phyloP scores from a whole-genome alignment of 2,888 invertebrate genomes.

The Plebejus argus region DNA sequence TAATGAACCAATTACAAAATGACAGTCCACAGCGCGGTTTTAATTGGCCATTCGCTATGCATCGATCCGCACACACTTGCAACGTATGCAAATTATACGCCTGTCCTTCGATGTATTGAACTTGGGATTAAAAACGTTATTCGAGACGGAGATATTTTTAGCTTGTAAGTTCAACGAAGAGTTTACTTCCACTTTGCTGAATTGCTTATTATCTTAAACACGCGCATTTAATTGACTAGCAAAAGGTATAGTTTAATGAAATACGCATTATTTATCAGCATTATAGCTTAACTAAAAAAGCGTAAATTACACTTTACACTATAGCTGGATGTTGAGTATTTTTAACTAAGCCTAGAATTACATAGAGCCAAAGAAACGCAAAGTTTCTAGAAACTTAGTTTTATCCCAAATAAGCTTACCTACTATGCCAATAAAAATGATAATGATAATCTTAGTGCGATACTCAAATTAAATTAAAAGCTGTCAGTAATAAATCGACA shows the following conservation, averaged over 20 bases:
- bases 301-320: no score
- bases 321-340: no score
- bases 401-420: background rate
- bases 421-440: background rate
- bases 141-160: conserved; percentile 5
- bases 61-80: conserved; percentile 56
- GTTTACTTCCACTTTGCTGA: background rate
- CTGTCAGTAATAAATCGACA: conserved; percentile 62
- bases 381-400: background rate
- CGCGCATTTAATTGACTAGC: background rate
- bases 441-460: background rate
- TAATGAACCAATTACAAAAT: conserved; percentile 78
- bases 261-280: background rate
- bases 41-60: conserved; percentile 71
- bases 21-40: conserved; percentile 73
- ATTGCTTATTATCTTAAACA: background rate
- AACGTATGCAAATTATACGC: conserved; percentile 34
- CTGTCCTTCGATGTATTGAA: conserved; percentile 22
- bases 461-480: background rate
- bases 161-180: background rate
- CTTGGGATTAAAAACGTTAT: background rate
- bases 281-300: no score
- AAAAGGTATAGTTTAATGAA: background rate
- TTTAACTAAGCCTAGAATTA: no score
- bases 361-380: background rate